phyloP scores from a whole-genome alignment of 2,113 vertebrate species.

The Willisornis vidua region DNA sequence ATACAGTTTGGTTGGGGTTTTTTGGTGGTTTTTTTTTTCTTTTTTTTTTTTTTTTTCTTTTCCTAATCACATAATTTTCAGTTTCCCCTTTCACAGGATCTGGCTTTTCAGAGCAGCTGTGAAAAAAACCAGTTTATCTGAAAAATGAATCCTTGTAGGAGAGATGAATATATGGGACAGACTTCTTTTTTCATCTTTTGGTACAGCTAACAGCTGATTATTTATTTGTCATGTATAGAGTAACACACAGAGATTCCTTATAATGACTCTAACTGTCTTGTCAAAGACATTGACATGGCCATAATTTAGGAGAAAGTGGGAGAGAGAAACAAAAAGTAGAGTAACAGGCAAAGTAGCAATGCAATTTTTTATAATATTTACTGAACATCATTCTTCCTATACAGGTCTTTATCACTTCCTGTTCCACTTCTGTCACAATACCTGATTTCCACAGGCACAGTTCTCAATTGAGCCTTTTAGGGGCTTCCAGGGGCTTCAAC shows the following conservation, averaged over 20 bases:
- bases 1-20: neutral
- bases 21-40: neutral
- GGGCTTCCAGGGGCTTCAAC: too few relatives aligned
- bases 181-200: neutral
- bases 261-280: neutral
- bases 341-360: neutral
- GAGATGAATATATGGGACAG: neutral
- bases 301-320: neutral
- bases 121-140: neutral
- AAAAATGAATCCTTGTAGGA: neutral
- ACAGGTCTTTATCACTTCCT: neutral
- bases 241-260: neutral
- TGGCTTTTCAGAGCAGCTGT: neutral
- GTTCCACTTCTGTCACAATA: neutral
- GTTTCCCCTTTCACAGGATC: neutral
- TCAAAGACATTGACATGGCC: neutral
- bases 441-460: too few relatives aligned
- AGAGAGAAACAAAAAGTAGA: neutral
- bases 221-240: neutral
- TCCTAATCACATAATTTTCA: neutral
- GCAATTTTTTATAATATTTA: neutral
- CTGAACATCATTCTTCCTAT: neutral
- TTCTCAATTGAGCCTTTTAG: too few relatives aligned
- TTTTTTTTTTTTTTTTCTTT: neutral
- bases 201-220: neutral